Base-by-base conservation (phyloP, 2,797 vertebrate genomes). In the Onychomys leucogaster region DNA sequence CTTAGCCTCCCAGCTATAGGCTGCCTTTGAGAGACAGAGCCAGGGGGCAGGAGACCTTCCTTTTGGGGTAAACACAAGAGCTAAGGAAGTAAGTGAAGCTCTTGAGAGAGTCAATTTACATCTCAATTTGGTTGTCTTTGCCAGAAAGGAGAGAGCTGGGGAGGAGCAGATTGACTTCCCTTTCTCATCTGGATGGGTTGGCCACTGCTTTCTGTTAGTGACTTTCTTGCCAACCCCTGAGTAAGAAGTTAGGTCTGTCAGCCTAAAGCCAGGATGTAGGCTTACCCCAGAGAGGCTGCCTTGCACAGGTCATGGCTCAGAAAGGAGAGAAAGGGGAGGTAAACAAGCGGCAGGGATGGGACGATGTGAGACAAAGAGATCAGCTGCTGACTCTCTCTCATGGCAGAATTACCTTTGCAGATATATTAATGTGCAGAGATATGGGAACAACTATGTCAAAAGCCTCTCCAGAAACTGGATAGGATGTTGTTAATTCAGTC, bases 41-140 rank as follows among this genome's bases (percentile, higher is more conserved):
- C 27, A 57, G 52, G 23, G 9, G 46, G 5, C 32, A n/a, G 0
- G 32, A 10, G 46, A 91, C 73, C 96, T 94, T 59, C 52, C 23
- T 98, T 98, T 89, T 80, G 71, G 57, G 65, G 55, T 94, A 96
- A 69, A 43, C 0, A 32, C 7, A 59, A 57, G 10, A 98, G 90
- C 89, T 94, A 94, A 92, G 91, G 96, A 95, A 96, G 95, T 92
- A 98, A 98, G 91, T 90, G 97, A 97, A 95, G 94, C 95, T 97
- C 83, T 69, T 69, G 97, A 97, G 85, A 93, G 81, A 98, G 96
- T 98, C 97, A 95, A 96, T 94, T 96, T 97, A 89, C 94, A 67
- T 97, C 97, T 98, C 96, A 96, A 80, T 98, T 98, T 95, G 89
- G 93, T 92, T 97, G 91, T 97, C 83, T 97, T 63, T 95, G 96